Evolutionary conservation across 1,140 invertebrate genomes (phyloP).

Genomic region (Sitobion miscanthi): DNA sequence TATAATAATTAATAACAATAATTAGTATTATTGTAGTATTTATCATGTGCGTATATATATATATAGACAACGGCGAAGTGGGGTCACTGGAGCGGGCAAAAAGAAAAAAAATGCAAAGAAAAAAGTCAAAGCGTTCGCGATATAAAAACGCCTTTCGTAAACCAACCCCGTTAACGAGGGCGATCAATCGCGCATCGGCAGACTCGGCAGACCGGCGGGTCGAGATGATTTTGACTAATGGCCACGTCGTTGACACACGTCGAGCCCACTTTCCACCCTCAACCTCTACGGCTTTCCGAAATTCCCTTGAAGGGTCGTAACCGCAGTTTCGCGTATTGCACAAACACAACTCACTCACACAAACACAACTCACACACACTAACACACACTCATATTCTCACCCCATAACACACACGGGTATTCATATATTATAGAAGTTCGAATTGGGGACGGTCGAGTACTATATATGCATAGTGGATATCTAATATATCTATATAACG

Average conservation of each 20-base stretch:
- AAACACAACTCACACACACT: background rate
- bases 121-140: background rate
- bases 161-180: background rate
- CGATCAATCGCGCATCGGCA: background rate
- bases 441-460: background rate
- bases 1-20: background rate
- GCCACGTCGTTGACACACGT: background rate
- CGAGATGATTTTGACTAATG: conserved; percentile 9
- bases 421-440: background rate
- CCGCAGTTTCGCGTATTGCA: background rate
- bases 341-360: background rate
- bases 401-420: background rate
- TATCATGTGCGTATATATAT: background rate
- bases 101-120: background rate
- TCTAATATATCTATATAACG: background rate
- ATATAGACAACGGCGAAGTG: background rate
- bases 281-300: background rate
- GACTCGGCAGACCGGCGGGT: background rate
- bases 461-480: too few species aligned
- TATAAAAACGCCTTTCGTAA: conserved; percentile 14
- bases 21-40: background rate
- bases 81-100: background rate
- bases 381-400: too few species aligned
- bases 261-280: background rate
- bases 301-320: background rate